Evolutionary conservation across 2,797 vertebrate species (phyloP).

Genomic region (Dromococcyx pavoninus): DNA sequence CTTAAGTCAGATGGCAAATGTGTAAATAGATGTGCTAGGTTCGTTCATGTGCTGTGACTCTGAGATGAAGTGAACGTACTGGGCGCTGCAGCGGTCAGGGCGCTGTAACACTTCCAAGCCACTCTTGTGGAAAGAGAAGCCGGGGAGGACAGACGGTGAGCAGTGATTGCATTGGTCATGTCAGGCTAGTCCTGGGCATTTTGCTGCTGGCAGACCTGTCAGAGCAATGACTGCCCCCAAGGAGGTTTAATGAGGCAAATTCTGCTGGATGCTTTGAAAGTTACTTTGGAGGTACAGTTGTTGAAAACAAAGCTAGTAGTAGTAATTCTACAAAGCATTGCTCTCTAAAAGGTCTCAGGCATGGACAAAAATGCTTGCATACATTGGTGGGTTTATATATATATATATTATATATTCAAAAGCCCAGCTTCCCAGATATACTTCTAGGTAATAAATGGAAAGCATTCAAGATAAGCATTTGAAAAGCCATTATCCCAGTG

Average conservation of each 20-base stretch:
- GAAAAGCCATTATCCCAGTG: background rate
- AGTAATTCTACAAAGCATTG: background rate
- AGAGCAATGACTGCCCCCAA: background rate
- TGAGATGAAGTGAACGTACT: background rate
- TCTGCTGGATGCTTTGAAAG: background rate
- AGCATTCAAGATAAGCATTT: background rate
- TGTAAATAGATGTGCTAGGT: background rate
- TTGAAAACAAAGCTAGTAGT: background rate
- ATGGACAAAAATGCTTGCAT: background rate
- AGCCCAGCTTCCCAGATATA: background rate
- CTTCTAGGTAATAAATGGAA: background rate
- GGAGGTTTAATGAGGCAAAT: background rate
- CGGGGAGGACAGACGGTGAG: background rate
- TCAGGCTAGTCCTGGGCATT: slow-evolving; percentile 19
- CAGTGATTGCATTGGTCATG: background rate
- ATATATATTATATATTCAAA: background rate
- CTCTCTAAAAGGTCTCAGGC: background rate
- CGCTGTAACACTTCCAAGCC: background rate
- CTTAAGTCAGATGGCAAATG: background rate
- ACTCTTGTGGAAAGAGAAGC: slow-evolving; percentile 40
- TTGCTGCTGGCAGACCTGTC: slow-evolving; percentile 1
- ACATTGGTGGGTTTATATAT: background rate
- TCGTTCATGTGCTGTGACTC: background rate
- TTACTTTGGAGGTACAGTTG: background rate
- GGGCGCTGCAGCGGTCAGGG: background rate